phyloP scores from a whole-genome alignment of 2,888 invertebrate genomes.

The Andrena fulva region DNA sequence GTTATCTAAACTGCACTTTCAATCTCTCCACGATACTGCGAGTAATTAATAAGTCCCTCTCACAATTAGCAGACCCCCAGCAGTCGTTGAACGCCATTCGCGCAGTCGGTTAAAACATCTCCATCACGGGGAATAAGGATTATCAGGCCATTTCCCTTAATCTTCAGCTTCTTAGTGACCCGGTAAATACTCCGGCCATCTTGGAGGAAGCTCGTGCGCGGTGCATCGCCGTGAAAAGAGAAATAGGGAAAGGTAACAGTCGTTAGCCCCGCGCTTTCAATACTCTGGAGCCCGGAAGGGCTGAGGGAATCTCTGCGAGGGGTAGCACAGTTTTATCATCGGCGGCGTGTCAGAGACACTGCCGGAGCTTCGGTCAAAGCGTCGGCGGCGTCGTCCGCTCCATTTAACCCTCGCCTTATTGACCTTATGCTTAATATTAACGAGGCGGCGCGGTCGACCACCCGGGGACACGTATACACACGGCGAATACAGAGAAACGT shows the following conservation, averaged over 20 bases:
- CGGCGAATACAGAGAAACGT: constrained; percentile 61
- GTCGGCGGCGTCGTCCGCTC: constrained; percentile 27
- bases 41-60: no score
- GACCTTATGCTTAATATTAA: constrained; percentile 64
- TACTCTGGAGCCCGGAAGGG: not conserved
- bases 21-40: no score
- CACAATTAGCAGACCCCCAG: no score
- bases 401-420: constrained; percentile 57
- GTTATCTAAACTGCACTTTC: no score
- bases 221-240: no score
- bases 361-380: constrained; percentile 9
- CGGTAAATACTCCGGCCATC: no score
- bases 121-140: no score
- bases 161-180: no score
- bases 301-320: not conserved
- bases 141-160: no score
- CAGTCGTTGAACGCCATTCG: no score
- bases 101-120: no score
- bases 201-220: no score
- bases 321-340: not conserved
- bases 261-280: not conserved
- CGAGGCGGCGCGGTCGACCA: constrained; percentile 35
- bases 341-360: not conserved
- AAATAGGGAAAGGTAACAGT: not conserved
- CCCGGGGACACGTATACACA: constrained; percentile 23